Base-by-base conservation (phyloP, 1,140 invertebrate genomes). In the Achatina immaculata region DNA sequence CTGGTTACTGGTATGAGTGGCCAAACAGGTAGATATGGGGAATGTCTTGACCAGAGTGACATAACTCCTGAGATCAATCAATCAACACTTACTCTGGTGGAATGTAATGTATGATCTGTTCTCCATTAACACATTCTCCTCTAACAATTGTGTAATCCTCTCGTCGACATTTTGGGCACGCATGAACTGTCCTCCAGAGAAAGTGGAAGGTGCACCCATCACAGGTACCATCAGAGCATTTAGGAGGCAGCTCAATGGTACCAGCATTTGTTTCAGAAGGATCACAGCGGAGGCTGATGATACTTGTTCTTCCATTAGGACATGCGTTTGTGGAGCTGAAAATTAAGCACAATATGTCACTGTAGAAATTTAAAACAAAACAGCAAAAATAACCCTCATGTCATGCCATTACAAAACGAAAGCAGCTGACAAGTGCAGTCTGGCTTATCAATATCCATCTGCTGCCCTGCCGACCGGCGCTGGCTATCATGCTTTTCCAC, bases 131-230 rank as follows among this genome's bases (percentile, higher is more conserved):
- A 87, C 94, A 94, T 86, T 94, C 93, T 24, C 93, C 93, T 65
- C 90, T 89, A n/a, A 94, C 92, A 38, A 93, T 89, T 24, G 85
- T 62, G 78, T 90, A 92, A 77, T 92, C 89, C 38, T 92, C 85
- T 4, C 88, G 88, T 9, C 82, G 73, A 86, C 94, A 94, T 24
- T 92, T 82, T 34, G 93, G 93, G 88, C 94, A 94, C 1, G 93
- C 94, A 48, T 91, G 91, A 31, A 83, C 74, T 48, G 89, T 91
- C 78, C 86, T 87, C 92, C 93, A 93, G 76, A 94, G 85, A 81
- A 94, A 92, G 85, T 94, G 93, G 84, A 93, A 94, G 71, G 91
- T 91, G 85, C 94, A 94, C 3, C 94, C 94, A 87, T 94, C 93
- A 86, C 94, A 94, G 1, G 94, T 94, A 4, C 93, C 94, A 88